phyloP scores from a whole-genome alignment of 2,113 vertebrate genomes.

The Esox niger region DNA sequence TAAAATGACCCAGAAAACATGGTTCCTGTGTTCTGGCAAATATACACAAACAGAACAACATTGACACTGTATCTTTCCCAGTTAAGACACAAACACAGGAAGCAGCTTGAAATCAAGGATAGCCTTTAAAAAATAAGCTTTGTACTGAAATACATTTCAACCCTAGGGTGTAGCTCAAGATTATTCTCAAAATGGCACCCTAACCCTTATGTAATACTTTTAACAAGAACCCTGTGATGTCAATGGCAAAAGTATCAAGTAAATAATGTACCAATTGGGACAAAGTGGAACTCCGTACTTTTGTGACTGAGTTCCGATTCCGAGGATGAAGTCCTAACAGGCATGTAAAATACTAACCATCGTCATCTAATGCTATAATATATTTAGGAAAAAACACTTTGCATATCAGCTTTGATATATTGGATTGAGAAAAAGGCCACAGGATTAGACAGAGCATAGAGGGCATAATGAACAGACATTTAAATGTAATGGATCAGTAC shows the following conservation, averaged over 20 bases:
- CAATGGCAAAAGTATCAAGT: too few relatives aligned
- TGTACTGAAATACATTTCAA: constrained; percentile 60
- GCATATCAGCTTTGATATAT: constrained; percentile 74
- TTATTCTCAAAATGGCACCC: neutral
- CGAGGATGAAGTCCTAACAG: constrained; percentile 55
- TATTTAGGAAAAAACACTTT: constrained; percentile 62
- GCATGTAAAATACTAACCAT: constrained; percentile 52
- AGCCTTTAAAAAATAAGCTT: constrained; percentile 48
- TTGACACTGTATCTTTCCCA: constrained; percentile 58
- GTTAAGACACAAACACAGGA: constrained; percentile 68
- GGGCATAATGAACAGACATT: constrained; percentile 55
- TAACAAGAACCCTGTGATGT: too few relatives aligned
- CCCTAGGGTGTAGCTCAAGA: constrained; percentile 40
- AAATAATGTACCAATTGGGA: too few relatives aligned
- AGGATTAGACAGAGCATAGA: constrained; percentile 69
- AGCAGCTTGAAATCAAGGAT: constrained; percentile 67
- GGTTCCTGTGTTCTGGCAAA: constrained; percentile 68
- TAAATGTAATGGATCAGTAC: constrained; percentile 45
- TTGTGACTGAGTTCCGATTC: constrained; percentile 49
- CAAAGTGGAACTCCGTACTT: constrained; percentile 32
- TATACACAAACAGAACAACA: constrained; percentile 70
- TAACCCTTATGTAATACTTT: too few relatives aligned
- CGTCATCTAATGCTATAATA: constrained; percentile 33
- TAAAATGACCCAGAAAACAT: constrained; percentile 68
- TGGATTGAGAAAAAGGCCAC: constrained; percentile 78